Evolutionary conservation across 2,113 vertebrate genomes (phyloP).

Genomic region (Tupaia tana): DNA sequence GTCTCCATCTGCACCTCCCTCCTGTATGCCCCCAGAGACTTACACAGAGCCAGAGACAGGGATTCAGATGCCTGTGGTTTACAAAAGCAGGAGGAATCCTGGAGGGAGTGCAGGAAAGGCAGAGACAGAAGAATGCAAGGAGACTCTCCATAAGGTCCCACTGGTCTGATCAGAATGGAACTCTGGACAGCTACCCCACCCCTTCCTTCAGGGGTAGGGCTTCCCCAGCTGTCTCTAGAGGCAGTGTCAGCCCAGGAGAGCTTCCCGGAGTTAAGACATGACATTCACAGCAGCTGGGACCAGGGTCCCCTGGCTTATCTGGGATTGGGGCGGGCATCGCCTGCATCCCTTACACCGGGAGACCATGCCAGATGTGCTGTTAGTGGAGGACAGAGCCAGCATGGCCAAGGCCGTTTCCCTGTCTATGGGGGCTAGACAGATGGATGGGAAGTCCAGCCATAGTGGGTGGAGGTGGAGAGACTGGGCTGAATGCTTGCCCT

Average conservation of each 20-base stretch:
- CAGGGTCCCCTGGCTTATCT: rapidly evolving
- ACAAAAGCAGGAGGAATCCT: neutral
- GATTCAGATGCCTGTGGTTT: neutral
- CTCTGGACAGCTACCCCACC: neutral
- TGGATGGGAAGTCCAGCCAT: neutral
- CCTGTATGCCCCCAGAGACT: neutral
- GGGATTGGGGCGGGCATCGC: neutral
- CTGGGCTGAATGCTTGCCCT: neutral
- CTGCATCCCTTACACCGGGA: neutral
- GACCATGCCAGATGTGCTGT: neutral
- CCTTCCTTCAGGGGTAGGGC: neutral
- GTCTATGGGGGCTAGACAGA: neutral
- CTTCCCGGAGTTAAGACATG: neutral
- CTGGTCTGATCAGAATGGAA: no score
- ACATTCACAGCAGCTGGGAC: neutral
- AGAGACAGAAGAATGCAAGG: neutral
- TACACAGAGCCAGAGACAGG: neutral
- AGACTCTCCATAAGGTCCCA: neutral
- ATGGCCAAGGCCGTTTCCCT: neutral
- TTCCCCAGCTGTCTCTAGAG: neutral
- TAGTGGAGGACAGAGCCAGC: neutral
- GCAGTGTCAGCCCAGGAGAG: neutral
- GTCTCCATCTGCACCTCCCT: neutral
- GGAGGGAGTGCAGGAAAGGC: neutral
- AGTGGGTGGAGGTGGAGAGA: rapidly evolving